Base-by-base conservation (phyloP, 1,140 invertebrate genomes). In the Drosophila setifemur region DNA sequence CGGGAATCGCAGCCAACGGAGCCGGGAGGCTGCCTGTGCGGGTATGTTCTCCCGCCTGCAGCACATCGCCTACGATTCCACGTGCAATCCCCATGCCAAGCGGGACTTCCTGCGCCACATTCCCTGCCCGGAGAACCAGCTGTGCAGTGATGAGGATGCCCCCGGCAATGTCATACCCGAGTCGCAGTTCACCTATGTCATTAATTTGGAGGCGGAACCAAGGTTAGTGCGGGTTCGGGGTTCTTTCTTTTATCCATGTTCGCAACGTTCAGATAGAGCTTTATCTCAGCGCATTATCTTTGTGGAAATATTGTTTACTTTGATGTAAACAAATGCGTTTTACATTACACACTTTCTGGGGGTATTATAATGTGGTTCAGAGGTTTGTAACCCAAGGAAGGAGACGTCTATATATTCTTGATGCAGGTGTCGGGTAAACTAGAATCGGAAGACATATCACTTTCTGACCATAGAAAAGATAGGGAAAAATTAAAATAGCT, bases 171-270 rank as follows among this genome's bases (percentile, higher is more conserved):
- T 99, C 0, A 92, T 99, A 1, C 93, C 94, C 73, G 94, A 94
- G 43, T 94, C 96, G 91, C 98, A 99, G 91, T 98, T 99, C 89
- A 99, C 98, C 2, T 98, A 97, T 91, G 95, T 95, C 44, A 96
- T 99, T 60, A 94, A 96, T 83, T 95, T 99, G 90, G 93, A 95
- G 47, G 94, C 94, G 73, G 95, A 98, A 82, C 97, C 98, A 50
- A 95, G 96, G 95, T 97, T 93, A 92, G 78, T 14, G n/a, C n/a
- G n/a, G n/a, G n/a, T n/a, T n/a, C n/a, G n/a, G n/a, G n/a, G n/a
- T n/a, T n/a, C n/a, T n/a, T n/a, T n/a, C n/a, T n/a, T n/a, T n/a
- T n/a, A n/a, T n/a, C n/a, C n/a, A n/a, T n/a, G n/a, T n/a, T 57
- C 2, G 11, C 37, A 29, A 23, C 9, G 11, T 7, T 1, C 4